phyloP scores from a whole-genome alignment of 92 coral and sea anemone species.

The Epizoanthus ramosus region DNA sequence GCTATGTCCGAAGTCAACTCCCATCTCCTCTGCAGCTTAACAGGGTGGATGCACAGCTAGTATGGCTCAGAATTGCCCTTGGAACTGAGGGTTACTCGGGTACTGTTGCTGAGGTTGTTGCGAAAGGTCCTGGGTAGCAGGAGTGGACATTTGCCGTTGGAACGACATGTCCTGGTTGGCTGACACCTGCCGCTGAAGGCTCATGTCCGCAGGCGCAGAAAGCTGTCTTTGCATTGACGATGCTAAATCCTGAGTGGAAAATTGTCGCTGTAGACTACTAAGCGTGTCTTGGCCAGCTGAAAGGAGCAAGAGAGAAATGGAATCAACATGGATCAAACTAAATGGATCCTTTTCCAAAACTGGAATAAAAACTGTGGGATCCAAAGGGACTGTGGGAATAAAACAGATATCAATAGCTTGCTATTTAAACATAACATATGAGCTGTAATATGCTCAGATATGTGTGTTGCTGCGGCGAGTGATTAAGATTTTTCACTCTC shows the following conservation, averaged over 20 bases:
- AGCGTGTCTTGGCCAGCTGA: constrained; percentile 29
- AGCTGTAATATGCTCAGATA: no score
- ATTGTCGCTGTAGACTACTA: constrained; percentile 15
- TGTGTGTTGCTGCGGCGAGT: no score
- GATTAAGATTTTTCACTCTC: no score
- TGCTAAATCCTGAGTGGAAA: constrained; percentile 26
- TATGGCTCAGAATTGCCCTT: constrained; percentile 28
- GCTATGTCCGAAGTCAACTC: no score
- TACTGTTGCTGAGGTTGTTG: constrained; percentile 83
- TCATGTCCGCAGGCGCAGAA: constrained; percentile 73
- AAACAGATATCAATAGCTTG: no score
- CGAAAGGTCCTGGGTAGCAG: constrained; percentile 76
- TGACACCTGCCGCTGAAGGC: constrained; percentile 67
- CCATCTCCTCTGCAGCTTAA: neutral
- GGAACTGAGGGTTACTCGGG: constrained; percentile 77
- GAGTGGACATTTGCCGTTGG: constrained; percentile 87
- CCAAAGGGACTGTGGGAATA: no score
- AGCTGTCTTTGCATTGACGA: constrained; percentile 77
- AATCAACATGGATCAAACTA: no score
- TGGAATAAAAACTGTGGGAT: no score
- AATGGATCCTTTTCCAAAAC: no score
- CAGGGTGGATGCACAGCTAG: no score
- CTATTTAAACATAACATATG: no score
- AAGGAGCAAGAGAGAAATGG: neutral
- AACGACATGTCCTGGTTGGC: constrained; percentile 61